A percentile compares a stretch with the other conserved stretches of the same genome.
phyloP scores from a whole-genome alignment of 2,797 vertebrate species.

The Protonibea diacanthus region DNA sequence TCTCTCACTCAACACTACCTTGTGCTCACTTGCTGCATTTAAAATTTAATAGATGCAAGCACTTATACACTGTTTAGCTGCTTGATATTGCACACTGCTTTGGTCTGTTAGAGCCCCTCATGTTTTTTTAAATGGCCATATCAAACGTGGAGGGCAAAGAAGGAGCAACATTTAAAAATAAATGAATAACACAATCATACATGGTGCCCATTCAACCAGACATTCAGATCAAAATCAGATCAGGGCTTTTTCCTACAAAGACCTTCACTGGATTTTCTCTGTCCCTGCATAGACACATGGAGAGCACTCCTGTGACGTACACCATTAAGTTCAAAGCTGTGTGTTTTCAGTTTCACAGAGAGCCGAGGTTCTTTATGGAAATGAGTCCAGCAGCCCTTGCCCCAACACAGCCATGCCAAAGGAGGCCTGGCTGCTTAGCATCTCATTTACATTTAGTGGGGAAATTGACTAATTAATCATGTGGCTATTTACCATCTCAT shows the following conservation, averaged over 20 bases:
- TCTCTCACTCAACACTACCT: slow-evolving; percentile 7
- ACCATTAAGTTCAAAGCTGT: slow-evolving; percentile 31
- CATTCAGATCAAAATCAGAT: slow-evolving; percentile 1
- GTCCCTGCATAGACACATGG: neutral
- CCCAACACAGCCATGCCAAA: slow-evolving; percentile 45
- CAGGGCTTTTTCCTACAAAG: slow-evolving; percentile 8
- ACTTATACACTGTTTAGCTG: neutral
- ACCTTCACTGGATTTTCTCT: neutral
- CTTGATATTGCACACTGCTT: neutral
- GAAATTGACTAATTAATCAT: slow-evolving; percentile 84
- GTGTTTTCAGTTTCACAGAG: slow-evolving; percentile 40
- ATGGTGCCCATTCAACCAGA: neutral
- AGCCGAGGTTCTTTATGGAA: slow-evolving; percentile 62
- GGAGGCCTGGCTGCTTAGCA: slow-evolving; percentile 70
- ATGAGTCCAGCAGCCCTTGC: slow-evolving; percentile 58
- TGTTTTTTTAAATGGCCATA: slow-evolving; percentile 14
- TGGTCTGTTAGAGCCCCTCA: neutral
- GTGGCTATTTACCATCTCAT: slow-evolving; percentile 80
- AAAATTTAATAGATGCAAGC: neutral
- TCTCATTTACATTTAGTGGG: slow-evolving; percentile 81
- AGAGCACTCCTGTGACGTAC: slow-evolving; percentile 7
- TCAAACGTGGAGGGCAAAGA: neutral
- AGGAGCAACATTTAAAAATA: neutral
- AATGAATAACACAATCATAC: neutral
- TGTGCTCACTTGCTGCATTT: neutral